phyloP scores from a whole-genome alignment of 92 coral and sea anemone genomes.

The Muricea muricata region DNA sequence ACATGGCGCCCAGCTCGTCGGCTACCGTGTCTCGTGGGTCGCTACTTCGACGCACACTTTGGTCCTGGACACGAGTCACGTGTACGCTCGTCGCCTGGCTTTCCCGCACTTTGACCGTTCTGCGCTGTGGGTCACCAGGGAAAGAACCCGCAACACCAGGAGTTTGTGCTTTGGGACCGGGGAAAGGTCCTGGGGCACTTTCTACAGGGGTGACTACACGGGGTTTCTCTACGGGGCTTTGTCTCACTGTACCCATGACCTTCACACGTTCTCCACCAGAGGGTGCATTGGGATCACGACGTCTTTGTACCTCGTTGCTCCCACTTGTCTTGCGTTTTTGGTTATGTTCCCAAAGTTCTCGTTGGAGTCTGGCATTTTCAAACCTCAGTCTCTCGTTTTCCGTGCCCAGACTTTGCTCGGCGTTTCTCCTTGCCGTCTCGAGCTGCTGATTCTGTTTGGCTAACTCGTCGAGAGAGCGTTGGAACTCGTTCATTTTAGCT shows the following conservation, averaged over 20 bases:
- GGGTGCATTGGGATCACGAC: constrained; percentile 9
- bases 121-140: constrained; percentile 24
- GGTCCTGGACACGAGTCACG: constrained; percentile 39
- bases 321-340: constrained; percentile 26
- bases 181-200: constrained; percentile 13
- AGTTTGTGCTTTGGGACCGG: no score
- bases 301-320: constrained; percentile 4
- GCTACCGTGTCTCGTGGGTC: constrained; percentile 15
- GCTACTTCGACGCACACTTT: constrained; percentile 18
- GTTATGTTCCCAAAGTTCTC: constrained; percentile 39
- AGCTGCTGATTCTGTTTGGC: constrained; percentile 22
- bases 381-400: constrained; percentile 63
- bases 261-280: constrained; percentile 37
- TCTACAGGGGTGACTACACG: constrained; percentile 6
- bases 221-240: constrained; percentile 18
- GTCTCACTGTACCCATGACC: constrained; percentile 21
- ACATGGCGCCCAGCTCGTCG: constrained; percentile 29
- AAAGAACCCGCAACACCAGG: neutral
- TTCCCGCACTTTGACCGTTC: constrained; percentile 34
- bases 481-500: neutral
- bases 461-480: constrained; percentile 24
- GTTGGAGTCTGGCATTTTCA: constrained; percentile 64
- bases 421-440: constrained; percentile 13
- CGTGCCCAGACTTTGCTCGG: constrained; percentile 15
- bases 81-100: constrained; percentile 21